These are phyloP conservation scores for Poecilia velifera DNA, from an alignment of 2,797 vertebrate genomes.

Conservation along the genomic window DNA sequence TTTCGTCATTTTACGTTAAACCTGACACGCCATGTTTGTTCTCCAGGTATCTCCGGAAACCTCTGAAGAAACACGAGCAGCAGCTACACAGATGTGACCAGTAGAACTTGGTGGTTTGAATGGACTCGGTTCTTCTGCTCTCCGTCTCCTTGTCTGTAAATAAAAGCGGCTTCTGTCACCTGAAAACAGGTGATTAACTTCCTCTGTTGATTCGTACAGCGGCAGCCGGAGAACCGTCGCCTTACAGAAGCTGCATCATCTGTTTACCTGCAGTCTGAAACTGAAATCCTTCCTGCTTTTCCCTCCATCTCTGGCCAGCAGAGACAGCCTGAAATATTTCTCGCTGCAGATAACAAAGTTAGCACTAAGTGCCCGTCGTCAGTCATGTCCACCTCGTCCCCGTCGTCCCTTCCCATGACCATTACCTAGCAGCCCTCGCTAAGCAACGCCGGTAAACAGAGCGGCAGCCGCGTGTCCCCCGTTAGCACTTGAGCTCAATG, in stretches of 20 bases:
- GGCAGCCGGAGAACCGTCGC: conserved; percentile 21
- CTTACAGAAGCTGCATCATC: conserved; percentile 41
- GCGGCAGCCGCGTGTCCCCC: conserved; percentile 36
- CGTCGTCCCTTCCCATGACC: conserved; percentile 10
- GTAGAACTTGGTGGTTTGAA: conserved; percentile 34
- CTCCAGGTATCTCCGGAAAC: conserved; percentile 14
- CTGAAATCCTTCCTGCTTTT: conserved; percentile 10
- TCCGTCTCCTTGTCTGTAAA: conserved; percentile 21
- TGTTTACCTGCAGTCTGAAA: conserved; percentile 37
- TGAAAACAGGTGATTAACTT: conserved; percentile 55
- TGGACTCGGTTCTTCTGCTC: conserved; percentile 35
- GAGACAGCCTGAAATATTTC: conserved; percentile 30
- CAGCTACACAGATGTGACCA: neutral
- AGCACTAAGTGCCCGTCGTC: conserved; percentile 50
- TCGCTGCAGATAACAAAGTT: conserved; percentile 54
- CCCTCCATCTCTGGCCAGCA: conserved; percentile 30
- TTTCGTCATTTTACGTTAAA: conserved; percentile 7
- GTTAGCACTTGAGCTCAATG: conserved; percentile 57
- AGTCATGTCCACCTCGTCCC: conserved; percentile 45
- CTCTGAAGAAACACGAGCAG: conserved; percentile 20
- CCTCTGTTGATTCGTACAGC: conserved; percentile 28
- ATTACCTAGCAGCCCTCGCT: conserved; percentile 28
- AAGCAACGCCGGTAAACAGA: conserved; percentile 49
- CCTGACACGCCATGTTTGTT: conserved; percentile 23
- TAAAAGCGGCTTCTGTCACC: conserved; percentile 45